Evolutionary conservation across 1,140 invertebrate genomes (phyloP).

Genomic region (Cephus cinctus): DNA sequence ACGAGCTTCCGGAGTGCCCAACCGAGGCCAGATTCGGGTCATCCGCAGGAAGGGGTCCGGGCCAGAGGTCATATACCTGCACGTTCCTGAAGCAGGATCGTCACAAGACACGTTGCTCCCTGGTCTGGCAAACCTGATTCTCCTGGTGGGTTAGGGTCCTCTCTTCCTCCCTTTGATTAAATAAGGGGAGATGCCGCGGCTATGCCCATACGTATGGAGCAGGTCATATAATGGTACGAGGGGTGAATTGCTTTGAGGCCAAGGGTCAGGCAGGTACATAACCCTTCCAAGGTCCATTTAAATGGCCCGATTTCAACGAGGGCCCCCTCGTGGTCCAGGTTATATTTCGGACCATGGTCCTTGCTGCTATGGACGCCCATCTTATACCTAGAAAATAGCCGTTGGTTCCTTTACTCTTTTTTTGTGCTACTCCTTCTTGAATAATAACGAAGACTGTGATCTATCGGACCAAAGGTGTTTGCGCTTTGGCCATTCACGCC

Average conservation of each 20-base stretch:
- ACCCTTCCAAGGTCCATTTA: conserved; percentile 44
- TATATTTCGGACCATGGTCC: conserved; percentile 4
- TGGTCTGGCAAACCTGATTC: conserved; percentile 32
- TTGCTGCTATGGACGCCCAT: too few relatives aligned
- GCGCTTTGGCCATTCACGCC: conserved; percentile 1
- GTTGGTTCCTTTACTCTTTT: neutral
- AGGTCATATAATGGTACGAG: conserved; percentile 27
- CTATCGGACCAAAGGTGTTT: conserved; percentile 19
- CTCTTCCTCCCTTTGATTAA: neutral
- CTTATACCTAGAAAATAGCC: too few relatives aligned
- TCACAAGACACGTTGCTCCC: conserved; percentile 24
- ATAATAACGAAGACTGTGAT: conserved; percentile 18
- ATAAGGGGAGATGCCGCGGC: conserved; percentile 7
- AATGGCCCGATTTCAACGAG: conserved; percentile 37
- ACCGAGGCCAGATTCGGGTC: too few relatives aligned
- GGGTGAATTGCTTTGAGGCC: conserved; percentile 31
- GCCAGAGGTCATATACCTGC: conserved; percentile 45
- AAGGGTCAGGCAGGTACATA: conserved; percentile 51
- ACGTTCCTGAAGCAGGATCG: conserved; percentile 35
- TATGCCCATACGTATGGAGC: conserved; percentile 15
- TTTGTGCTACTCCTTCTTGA: neutral
- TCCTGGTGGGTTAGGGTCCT: neutral
- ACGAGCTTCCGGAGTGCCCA: too few relatives aligned
- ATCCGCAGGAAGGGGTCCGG: conserved; percentile 23
- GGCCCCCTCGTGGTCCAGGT: conserved; percentile 7